Evolutionary conservation across 2,797 vertebrate genomes (phyloP).

Genomic region (Bryconaethiops microstoma): DNA sequence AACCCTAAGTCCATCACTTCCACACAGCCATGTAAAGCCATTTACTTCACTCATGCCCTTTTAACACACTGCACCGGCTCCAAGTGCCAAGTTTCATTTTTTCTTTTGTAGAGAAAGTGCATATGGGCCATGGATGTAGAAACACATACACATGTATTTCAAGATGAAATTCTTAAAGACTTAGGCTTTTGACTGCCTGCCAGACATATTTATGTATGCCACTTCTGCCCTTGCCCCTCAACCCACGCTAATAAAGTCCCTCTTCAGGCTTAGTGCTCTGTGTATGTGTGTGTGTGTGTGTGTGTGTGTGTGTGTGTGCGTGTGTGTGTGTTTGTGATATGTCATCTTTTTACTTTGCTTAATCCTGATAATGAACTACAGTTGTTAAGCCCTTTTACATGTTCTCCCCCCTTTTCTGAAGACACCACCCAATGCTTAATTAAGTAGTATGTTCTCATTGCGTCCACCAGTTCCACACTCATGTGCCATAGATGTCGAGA

Average conservation of each 20-base stretch:
- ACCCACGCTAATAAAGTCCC: constrained; percentile 51
- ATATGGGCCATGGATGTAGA: not conserved
- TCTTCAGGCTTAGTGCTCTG: constrained; percentile 16
- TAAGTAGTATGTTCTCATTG: constrained; percentile 16
- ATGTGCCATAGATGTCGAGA: not conserved
- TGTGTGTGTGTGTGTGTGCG: not conserved
- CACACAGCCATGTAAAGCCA: constrained; percentile 42
- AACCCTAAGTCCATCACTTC: constrained; percentile 32
- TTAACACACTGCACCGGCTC: not conserved
- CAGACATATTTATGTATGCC: constrained; percentile 39
- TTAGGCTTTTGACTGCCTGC: constrained; percentile 2
- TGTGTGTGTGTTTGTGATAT: not conserved
- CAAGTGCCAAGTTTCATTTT: constrained; percentile 27
- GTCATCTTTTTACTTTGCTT: constrained; percentile 23
- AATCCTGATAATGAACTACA: constrained; percentile 40
- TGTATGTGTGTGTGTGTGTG: not conserved
- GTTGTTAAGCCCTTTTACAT: constrained; percentile 5
- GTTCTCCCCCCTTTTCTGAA: constrained; percentile 20
- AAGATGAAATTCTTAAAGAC: constrained; percentile 11
- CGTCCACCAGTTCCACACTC: constrained; percentile 26
- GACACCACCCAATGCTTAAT: not conserved
- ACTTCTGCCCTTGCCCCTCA: constrained; percentile 31
- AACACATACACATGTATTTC: constrained; percentile 3
- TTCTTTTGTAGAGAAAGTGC: constrained; percentile 24
- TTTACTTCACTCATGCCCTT: constrained; percentile 23